Percentiles rank a stretch among this genome's conserved stretches.
These are phyloP conservation scores for Crioceris asparagi DNA, from an alignment of 2,888 invertebrate genomes.

Conservation along the genomic window DNA sequence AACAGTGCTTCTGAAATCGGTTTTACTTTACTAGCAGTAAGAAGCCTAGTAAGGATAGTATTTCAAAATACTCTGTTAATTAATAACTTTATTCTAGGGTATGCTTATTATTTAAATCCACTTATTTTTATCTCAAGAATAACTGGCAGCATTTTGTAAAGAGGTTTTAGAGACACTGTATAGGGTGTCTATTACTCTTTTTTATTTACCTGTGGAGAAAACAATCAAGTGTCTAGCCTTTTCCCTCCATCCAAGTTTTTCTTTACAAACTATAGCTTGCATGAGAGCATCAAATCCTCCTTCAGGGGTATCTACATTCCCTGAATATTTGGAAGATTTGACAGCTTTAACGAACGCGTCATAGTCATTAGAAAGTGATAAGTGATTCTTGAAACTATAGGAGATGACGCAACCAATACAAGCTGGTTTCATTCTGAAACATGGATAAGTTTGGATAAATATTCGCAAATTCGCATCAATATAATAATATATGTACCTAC, in stretches of 20 bases:
- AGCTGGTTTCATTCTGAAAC: conserved; percentile 26
- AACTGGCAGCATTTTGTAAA: no score
- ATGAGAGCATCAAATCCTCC: conserved; percentile 83
- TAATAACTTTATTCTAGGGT: no score
- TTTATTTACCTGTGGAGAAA: conserved; percentile 49
- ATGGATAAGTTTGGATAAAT: background rate
- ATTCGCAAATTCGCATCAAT: background rate
- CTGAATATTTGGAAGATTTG: conserved; percentile 36
- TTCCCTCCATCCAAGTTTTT: conserved; percentile 67
- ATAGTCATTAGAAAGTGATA: conserved; percentile 51
- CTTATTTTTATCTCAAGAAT: no score
- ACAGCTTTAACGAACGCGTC: conserved; percentile 38
- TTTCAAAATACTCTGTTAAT: no score
- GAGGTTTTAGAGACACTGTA: no score
- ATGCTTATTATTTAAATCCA: no score
- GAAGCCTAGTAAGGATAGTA: no score
- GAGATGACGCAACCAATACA: conserved; percentile 40
- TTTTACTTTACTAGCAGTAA: no score
- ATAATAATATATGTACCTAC: background rate
- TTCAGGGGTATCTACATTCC: conserved; percentile 49
- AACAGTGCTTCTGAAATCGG: no score
- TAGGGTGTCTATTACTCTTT: no score
- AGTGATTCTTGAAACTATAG: conserved; percentile 68
- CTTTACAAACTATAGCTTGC: conserved; percentile 65
- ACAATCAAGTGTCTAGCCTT: conserved; percentile 62